These are phyloP conservation scores for Anas bernieri DNA, from an alignment of 2,797 vertebrate genomes.

Conservation along the genomic window DNA sequence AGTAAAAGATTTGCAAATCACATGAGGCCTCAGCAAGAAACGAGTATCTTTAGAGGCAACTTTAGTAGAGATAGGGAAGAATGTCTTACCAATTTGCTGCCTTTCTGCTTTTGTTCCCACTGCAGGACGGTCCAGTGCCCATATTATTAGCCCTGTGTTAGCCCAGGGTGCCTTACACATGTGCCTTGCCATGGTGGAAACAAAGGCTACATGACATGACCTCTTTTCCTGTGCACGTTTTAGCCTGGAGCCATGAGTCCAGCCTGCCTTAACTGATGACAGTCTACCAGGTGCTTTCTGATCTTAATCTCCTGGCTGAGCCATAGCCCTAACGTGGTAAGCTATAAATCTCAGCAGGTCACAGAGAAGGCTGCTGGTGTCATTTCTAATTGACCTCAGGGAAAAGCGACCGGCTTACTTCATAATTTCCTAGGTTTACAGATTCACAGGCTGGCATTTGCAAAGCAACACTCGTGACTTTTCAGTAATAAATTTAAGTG, in stretches of 20 bases:
- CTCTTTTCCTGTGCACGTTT: constrained; percentile 43
- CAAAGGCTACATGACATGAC: neutral
- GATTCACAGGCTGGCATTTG: constrained; percentile 65
- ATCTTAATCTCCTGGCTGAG: constrained; percentile 71
- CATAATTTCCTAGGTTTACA: constrained; percentile 65
- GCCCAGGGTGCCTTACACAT: neutral
- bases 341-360: constrained; percentile 74
- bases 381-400: constrained; percentile 69
- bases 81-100: neutral
- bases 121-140: neutral
- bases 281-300: constrained; percentile 71
- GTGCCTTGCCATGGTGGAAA: constrained; percentile 8
- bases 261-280: constrained; percentile 61
- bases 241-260: constrained; percentile 36
- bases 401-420: constrained; percentile 58
- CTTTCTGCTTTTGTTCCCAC: constrained; percentile 22
- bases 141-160: neutral
- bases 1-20: constrained; percentile 27
- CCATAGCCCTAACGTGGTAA: constrained; percentile 29
- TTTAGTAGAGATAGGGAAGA: neutral
- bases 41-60: neutral
- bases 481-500: constrained; percentile 60
- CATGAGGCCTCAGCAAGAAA: neutral
- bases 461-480: neutral
- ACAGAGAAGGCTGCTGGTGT: constrained; percentile 62